These are phyloP conservation scores for Pongo abelii DNA, from an alignment of 2,113 vertebrate genomes.

Conservation along the genomic window DNA sequence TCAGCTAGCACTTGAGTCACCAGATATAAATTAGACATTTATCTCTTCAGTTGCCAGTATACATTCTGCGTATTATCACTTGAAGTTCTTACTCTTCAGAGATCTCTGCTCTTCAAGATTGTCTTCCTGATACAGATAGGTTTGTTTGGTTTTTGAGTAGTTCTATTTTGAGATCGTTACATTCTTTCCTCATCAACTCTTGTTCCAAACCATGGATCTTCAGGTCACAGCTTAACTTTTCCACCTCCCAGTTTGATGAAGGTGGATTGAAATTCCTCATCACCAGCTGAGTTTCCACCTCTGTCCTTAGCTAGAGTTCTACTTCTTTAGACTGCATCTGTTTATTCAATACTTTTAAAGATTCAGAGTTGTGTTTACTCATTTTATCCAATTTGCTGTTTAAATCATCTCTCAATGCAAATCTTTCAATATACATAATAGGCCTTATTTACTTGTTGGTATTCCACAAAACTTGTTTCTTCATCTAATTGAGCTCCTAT, in stretches of 20 bases:
- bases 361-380: slow-evolving; percentile 91
- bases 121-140: slow-evolving; percentile 71
- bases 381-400: slow-evolving; percentile 91
- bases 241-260: slow-evolving; percentile 91
- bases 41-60: slow-evolving; percentile 89
- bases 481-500: slow-evolving; percentile 77
- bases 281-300: slow-evolving; percentile 95
- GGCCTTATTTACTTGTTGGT: slow-evolving; percentile 94
- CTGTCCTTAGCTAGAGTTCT: slow-evolving; percentile 92
- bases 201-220: slow-evolving; percentile 90
- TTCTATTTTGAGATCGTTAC: slow-evolving; percentile 85
- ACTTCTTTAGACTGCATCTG: slow-evolving; percentile 95
- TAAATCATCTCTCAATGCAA: slow-evolving; percentile 93
- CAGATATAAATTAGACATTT: slow-evolving; percentile 89
- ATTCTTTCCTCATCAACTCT: slow-evolving; percentile 90
- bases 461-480: slow-evolving; percentile 86
- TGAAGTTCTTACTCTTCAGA: slow-evolving; percentile 70
- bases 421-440: slow-evolving; percentile 94
- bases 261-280: slow-evolving; percentile 92
- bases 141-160: slow-evolving; percentile 80
- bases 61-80: slow-evolving; percentile 87
- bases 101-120: slow-evolving; percentile 71
- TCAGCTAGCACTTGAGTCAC: slow-evolving; percentile 90
- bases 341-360: slow-evolving; percentile 90
- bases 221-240: slow-evolving; percentile 87